Percentiles rank a stretch among this genome's conserved stretches.
These are phyloP conservation scores for Siniperca chuatsi DNA, from an alignment of 2,113 vertebrate genomes.

Conservation along the genomic window DNA sequence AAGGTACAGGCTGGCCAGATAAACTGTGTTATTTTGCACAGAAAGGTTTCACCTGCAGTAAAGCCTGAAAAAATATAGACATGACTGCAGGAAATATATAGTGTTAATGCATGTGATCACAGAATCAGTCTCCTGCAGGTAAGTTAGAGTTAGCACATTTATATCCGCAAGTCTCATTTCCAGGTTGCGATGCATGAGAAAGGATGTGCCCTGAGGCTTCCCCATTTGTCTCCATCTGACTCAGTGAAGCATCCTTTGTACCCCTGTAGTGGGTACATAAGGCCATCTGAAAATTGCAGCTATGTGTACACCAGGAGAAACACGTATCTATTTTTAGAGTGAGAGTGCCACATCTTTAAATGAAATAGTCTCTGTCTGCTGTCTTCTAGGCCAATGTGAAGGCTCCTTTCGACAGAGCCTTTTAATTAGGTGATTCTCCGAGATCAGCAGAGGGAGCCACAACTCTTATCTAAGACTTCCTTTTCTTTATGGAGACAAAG, in stretches of 20 bases:
- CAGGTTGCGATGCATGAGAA: slow-evolving; percentile 62
- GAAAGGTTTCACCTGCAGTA: slow-evolving; percentile 27
- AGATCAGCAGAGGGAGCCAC: slow-evolving; percentile 79
- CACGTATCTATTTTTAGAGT: slow-evolving; percentile 50
- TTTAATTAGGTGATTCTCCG: slow-evolving; percentile 67
- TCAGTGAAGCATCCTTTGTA: slow-evolving; percentile 70
- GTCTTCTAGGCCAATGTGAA: slow-evolving; percentile 37
- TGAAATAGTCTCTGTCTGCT: slow-evolving; percentile 47
- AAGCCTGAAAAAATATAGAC: neutral
- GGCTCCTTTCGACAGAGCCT: slow-evolving; percentile 22
- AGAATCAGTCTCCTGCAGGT: slow-evolving; percentile 61
- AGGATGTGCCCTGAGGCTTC: slow-evolving; percentile 50
- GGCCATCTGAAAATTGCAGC: slow-evolving; percentile 40
- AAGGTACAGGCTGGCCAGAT: neutral
- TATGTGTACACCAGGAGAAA: slow-evolving; percentile 44
- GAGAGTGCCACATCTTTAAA: slow-evolving; percentile 42
- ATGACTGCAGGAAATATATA: slow-evolving; percentile 30
- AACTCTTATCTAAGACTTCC: slow-evolving; percentile 67
- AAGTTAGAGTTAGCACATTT: slow-evolving; percentile 33
- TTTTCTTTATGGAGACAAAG: slow-evolving; percentile 60
- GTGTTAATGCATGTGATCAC: slow-evolving; percentile 36
- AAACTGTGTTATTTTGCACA: slow-evolving; percentile 14
- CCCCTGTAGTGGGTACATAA: slow-evolving; percentile 33
- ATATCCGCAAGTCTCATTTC: slow-evolving; percentile 47
- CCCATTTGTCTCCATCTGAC: slow-evolving; percentile 59